Base-by-base conservation (phyloP, 2,888 invertebrate species). In the Abrostola tripartita region DNA sequence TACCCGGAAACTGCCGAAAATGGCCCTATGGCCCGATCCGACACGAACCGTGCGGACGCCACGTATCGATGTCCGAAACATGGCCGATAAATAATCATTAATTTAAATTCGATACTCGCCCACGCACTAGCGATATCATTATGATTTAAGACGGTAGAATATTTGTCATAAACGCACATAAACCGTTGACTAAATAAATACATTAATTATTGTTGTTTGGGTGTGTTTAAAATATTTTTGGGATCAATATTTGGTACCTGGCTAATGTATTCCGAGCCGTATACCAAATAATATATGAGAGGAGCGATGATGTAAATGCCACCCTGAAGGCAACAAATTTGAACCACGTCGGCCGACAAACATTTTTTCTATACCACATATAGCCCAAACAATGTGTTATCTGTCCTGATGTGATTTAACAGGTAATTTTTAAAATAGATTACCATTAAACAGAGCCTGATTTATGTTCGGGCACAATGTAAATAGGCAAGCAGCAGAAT, bases 321-420 rank as follows among this genome's bases (percentile, higher is more conserved):
- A 94, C 94, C 94, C 90, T 88, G 92, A 90, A 91, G 90, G 89
- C 83, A 87, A 92, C 91, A 92, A 92, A 93, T 92, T 87, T 90
- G 82, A 79, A 73, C 81, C 84, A 85, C 81, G 83, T 85, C 86
- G 85, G 71, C 92, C 93, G 90, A 92, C 92, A 91, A 91, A 90
- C 86, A 89, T 91, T 92, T 93, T 92, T 91, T 90, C 84, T 89
- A 80, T 82, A 83, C 86, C 90, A 90, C 88, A 90, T 88, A 90
- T 88, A 90, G 80, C 88, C 90, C 88, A 87, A 90, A 93, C 92
- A 92, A 92, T 90, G 90, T 85, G 88, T 91, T 93, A 93, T 93
- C 92, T 92, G 89, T 92, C 92, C 91, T 90, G 90, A 93, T 93
- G 94, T 94, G 93, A 94, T 94, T 93, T 94, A 94, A 93, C 92